These are phyloP conservation scores for Heterochromis multidens DNA, from an alignment of 2,113 vertebrate species.

Conservation along the genomic window DNA sequence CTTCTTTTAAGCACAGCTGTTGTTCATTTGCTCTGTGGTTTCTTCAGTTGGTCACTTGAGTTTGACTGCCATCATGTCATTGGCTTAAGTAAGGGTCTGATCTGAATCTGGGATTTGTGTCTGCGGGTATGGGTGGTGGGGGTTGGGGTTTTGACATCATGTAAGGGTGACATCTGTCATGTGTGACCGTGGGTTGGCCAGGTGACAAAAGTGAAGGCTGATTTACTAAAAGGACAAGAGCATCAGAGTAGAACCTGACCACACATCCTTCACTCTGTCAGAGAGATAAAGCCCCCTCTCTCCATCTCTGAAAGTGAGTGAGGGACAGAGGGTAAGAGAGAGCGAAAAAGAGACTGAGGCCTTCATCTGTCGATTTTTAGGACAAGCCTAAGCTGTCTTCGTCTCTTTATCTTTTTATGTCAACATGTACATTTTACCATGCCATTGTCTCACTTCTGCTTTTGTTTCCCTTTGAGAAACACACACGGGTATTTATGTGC, in stretches of 20 bases:
- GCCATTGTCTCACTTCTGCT: neutral
- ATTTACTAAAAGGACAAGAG: constrained; percentile 98
- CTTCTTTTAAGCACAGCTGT: neutral
- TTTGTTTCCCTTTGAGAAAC: neutral
- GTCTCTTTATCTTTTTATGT: constrained; percentile 5
- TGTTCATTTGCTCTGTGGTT: neutral
- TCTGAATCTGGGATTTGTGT: neutral
- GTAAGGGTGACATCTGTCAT: constrained; percentile 72
- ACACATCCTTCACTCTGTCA: constrained; percentile 98
- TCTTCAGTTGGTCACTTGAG: neutral
- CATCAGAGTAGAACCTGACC: constrained; percentile 98
- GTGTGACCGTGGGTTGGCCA: constrained; percentile 91
- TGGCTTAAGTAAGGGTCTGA: constrained; percentile 24
- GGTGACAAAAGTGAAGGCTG: constrained; percentile 93
- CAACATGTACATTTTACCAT: neutral
- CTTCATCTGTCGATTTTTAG: constrained; percentile 40
- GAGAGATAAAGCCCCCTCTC: constrained; percentile 90
- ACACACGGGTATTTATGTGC: neutral
- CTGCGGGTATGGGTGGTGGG: neutral
- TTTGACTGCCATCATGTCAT: constrained; percentile 9
- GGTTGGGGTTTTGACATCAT: constrained; percentile 34
- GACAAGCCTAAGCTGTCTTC: constrained; percentile 31
- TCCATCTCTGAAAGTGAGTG: constrained; percentile 88
- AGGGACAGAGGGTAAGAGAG: neutral
- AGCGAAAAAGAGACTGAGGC: neutral